Evolutionary conservation across 1,140 invertebrate genomes (phyloP), one percentile per base, ranked within the genome.

Genomic region (Musca domestica): DNA sequence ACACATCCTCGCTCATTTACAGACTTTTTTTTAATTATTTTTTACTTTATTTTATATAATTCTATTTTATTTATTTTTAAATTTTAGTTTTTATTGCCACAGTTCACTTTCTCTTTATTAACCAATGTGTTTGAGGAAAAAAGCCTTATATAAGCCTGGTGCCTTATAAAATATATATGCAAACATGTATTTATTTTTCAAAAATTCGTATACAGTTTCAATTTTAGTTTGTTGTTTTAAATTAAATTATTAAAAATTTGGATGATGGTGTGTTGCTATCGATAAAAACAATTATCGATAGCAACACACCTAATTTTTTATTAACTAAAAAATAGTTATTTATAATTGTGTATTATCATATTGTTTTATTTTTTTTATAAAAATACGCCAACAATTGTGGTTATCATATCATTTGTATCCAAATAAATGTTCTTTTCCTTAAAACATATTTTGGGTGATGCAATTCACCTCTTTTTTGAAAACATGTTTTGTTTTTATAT

Each of bases 1-100:
- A 61, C 56, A 34, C 56, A 61, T 61, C 56, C 56, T 61, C 56
- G 56, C 56, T 61, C 27, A 34, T 61, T 61, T 61, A 27, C 56
- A 61, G 56, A 61, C 56, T 61, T 61, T 34, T 23, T 61, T 61
- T 61, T 34, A 25, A 19, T 19, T 61, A 23, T 34, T 25, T 23
- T 25, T 56, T 25, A 14, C 23, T 3, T 15, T 61, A 61, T 34
- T 15, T 61, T 34, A 34, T 61, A 20, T 19, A 17, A 20, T 19
- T 51, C 20, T 9, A 19, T 19, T 61, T 51, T 51, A 51, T 61
- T 61, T 19, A 20, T 61, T 61, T 61, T 48, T 51, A 10, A 51
- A 5, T 51, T 51, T 61, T 61, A 41, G 17, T 34, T 34, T 41
- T 34, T 34, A 34, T 34, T 34, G 12, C 34, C 2, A 41, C 6